Evolutionary conservation across 1,140 invertebrate genomes (phyloP), one percentile per base, ranked within the genome.

Genomic region (Saccostrea cuccullata): DNA sequence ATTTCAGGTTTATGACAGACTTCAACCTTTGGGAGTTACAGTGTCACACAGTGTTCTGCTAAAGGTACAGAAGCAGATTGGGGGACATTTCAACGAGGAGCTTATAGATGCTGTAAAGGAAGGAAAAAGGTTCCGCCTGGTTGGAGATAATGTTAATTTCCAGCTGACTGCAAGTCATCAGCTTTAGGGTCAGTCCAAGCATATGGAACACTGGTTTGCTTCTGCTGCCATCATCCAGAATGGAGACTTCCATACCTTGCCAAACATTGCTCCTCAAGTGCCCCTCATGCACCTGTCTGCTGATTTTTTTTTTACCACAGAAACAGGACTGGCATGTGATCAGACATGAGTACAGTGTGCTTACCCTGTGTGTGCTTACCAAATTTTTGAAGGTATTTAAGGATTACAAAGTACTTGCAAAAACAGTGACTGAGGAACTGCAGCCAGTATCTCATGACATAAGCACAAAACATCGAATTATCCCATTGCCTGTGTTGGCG

Each of bases 401-500:
- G 20, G 4, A 17, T 70, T 73, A 4, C n/a, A 55, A 36, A n/a
- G 30, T 73, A 12, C 26, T 73, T 6, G 12, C 15, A 30, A 26
- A 40, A 55, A 12, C 12, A n/a, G 20, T 86, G 47, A 73, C 8
- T 23, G 12, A 85, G 17, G 47, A 60, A 85, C 20, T 58, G 55
- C 8, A 60, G 26, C 47, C 84, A 85, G 36, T 86, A 73, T n/a
- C 40, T 23, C 13, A 55, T 47, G 30, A 47, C 30, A 55, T 86
- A 4, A 36, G 30, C 15, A 13, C 20, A 23, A 58, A n/a, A 56
- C 20, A 23, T 36, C 30, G 36, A 82, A 36, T 88, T 12, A 88
- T 91, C n/a, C 90, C 90, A 9, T 55, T 90, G 5, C 86, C 67
- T 26, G 64, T 85, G n/a, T 36, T 73, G 60, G 73, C 67, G 17